Conservation (phyloP, 2,113 vertebrate species). For the Daboia siamensis region DNA sequence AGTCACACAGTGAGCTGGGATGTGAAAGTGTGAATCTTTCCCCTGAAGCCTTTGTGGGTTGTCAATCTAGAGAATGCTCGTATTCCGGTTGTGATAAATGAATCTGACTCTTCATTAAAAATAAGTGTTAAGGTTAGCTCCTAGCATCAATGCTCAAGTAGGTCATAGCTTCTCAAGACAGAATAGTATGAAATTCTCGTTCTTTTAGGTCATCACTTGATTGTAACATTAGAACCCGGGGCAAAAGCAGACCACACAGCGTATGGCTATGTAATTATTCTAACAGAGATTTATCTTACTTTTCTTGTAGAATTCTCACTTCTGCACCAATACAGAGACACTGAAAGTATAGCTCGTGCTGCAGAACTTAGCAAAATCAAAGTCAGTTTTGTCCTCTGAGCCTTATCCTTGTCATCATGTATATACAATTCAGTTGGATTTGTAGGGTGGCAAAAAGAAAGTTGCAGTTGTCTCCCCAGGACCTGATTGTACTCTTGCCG, state of each 20-base stretch:
- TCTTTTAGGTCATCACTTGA: neutral
- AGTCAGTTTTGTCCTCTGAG: neutral
- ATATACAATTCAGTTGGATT: neutral
- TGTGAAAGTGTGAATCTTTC: conserved; percentile 4
- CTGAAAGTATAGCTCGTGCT: neutral
- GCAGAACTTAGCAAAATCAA: neutral
- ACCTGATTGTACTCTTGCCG: neutral
- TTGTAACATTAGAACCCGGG: neutral
- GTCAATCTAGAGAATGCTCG: conserved; percentile 1
- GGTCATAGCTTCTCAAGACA: conserved; percentile 2
- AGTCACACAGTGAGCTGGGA: neutral
- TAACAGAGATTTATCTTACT: too few relatives aligned
- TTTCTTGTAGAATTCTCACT: neutral
- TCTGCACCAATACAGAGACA: neutral
- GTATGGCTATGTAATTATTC: neutral
- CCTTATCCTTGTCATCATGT: neutral
- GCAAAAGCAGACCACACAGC: neutral
- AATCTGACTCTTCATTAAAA: conserved; percentile 16
- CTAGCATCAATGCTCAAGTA: neutral
- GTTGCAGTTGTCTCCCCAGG: neutral
- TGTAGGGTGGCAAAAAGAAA: neutral
- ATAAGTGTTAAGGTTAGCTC: conserved; percentile 11
- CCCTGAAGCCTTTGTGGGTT: conserved; percentile 15
- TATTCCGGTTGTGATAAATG: conserved; percentile 14
- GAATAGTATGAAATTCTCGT: conserved; percentile 6